A percentile compares a stretch with the other conserved stretches of the same genome.
Conservation (phyloP, 2,888 invertebrate species). For the Elaeidobius kamerunicus region DNA sequence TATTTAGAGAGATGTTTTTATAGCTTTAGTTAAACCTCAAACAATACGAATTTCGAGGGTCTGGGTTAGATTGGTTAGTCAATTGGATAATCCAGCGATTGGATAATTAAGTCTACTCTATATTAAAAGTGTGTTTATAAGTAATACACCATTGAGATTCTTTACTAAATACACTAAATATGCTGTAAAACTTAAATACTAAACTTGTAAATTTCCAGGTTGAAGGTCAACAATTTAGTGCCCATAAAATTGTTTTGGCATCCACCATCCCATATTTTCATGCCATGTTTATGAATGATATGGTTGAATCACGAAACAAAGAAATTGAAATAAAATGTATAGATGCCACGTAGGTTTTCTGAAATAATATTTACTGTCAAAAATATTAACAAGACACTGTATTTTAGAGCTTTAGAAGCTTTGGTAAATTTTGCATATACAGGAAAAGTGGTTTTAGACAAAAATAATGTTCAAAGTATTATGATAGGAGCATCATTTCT, state of each 20-base stretch:
- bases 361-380: not conserved
- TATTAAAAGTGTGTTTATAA: too few relatives aligned
- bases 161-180: not conserved
- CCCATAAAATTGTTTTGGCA: constrained; percentile 80
- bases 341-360: constrained; percentile 64
- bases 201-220: constrained; percentile 54
- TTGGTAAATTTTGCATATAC: constrained; percentile 85
- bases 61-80: too few relatives aligned
- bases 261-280: constrained; percentile 86
- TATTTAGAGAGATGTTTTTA: too few relatives aligned
- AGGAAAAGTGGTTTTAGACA: constrained; percentile 71
- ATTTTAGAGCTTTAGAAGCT: constrained; percentile 70
- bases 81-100: too few relatives aligned
- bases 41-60: too few relatives aligned
- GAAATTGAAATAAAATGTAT: constrained; percentile 81
- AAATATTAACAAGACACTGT: not conserved
- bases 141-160: too few relatives aligned
- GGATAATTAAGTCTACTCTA: too few relatives aligned
- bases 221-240: constrained; percentile 72
- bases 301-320: constrained; percentile 79
- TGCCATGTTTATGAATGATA: constrained; percentile 87
- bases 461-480: constrained; percentile 77
- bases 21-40: too few relatives aligned
- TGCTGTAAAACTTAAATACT: not conserved
- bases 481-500: constrained; percentile 84